Evolutionary conservation across 2,797 vertebrate genomes (phyloP), one percentile per base, ranked within the genome.

Genomic region (Valencia hispanica): DNA sequence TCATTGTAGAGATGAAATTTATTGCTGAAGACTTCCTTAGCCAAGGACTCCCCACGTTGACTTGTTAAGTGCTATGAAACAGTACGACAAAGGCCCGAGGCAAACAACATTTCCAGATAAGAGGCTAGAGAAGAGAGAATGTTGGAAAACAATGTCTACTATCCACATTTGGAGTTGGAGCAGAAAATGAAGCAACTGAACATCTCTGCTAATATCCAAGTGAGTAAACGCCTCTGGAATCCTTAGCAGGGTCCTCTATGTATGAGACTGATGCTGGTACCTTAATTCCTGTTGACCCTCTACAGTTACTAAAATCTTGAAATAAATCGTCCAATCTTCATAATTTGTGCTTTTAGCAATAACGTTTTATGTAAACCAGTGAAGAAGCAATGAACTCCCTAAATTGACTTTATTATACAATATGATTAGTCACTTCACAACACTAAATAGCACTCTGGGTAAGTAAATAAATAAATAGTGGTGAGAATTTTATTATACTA

Each of bases 41-140:
- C 90, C 84, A 79, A 89, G 93, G 95, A 96, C 95, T 96, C 94
- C 95, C 95, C 95, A 96, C 94, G 94, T 95, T 94, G 95, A 93
- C 87, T 88, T 84, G 88, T 91, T 92, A 89, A 94, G 91, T 89
- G 88, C 83, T 75, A 76, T 88, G 89, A 89, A 89, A 90, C 87
- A 55, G 80, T 20, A 6, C 72, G 77, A 92, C 87, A 86, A 89
- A 86, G 75, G 77, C 79, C 1, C 3, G 72, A 91, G 91, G 86
- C 94, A 90, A 87, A 94, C 92, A 87, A 55, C 89, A 86, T 87
- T 90, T 85, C 55, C 81, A 87, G 92, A 93, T 95, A 90, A 96
- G 95, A 93, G 88, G 91, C 77, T 84, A 84, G 76, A 85, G 83
- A 85, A 86, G 81, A 81, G 74, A 70, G 72, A 80, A 91, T 86